These are phyloP conservation scores for Acholoe squamosa DNA, from an alignment of 2,888 invertebrate genomes.

Conservation along the genomic window DNA sequence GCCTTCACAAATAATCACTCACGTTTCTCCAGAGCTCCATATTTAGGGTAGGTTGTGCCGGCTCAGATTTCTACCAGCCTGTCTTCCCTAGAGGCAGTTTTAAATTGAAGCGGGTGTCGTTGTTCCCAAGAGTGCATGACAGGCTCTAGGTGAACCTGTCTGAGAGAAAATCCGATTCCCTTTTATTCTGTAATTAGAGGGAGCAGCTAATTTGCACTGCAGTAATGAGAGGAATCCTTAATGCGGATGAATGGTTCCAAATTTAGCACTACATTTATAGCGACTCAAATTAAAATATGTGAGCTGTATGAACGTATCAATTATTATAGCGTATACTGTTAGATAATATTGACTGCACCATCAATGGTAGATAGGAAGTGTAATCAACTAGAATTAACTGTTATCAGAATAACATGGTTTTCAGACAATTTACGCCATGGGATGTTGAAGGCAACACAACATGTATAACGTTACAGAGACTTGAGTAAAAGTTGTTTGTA, in stretches of 20 bases:
- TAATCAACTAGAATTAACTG: too few species aligned
- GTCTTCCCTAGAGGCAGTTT: not conserved
- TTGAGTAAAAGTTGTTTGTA: too few species aligned
- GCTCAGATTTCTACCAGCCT: not conserved
- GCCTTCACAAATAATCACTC: not conserved
- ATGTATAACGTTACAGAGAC: too few species aligned
- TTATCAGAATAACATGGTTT: too few species aligned
- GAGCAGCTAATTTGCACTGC: not conserved
- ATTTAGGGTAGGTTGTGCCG: not conserved
- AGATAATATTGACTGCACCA: too few species aligned
- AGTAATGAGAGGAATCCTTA: not conserved
- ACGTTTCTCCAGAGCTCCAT: not conserved
- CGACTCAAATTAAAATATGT: too few species aligned
- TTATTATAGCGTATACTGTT: too few species aligned
- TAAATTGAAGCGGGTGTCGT: not conserved
- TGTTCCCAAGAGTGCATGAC: slow-evolving; percentile 3
- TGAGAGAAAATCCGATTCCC: not conserved
- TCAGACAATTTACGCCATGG: too few species aligned
- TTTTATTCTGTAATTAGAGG: not conserved
- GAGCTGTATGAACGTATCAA: too few species aligned
- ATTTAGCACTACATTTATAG: too few species aligned
- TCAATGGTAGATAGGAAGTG: too few species aligned
- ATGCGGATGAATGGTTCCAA: not conserved
- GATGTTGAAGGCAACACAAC: too few species aligned
- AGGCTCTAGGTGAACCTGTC: not conserved